Conservation (phyloP, 2,113 vertebrate genomes). For the Apaloderma vittatum region DNA sequence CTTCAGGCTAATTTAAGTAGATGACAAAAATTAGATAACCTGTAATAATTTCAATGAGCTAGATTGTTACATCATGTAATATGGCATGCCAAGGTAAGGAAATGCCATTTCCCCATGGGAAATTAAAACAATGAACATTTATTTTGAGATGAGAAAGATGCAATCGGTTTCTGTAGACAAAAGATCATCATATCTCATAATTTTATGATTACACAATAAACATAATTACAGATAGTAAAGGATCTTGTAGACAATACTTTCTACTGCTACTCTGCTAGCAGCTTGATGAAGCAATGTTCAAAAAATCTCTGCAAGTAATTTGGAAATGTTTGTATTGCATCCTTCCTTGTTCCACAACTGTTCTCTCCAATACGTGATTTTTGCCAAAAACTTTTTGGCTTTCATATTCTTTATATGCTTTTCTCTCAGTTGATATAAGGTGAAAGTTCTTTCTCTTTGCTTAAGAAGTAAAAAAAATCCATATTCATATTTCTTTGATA, state of each 20-base stretch:
- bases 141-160: constrained; percentile 59
- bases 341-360: neutral
- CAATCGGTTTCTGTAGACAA: constrained; percentile 30
- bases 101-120: constrained; percentile 34
- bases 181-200: neutral
- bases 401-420: neutral
- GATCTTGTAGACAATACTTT: neutral
- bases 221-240: neutral
- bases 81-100: constrained; percentile 20
- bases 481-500: neutral
- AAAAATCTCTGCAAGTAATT: neutral
- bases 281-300: neutral
- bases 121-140: constrained; percentile 49
- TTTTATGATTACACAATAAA: constrained; percentile 32
- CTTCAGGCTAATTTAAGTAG: neutral
- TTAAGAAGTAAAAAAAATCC: neutral
- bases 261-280: neutral
- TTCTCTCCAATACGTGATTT: neutral
- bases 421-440: neutral
- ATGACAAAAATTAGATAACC: neutral
- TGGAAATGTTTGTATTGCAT: constrained; percentile 1
- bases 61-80: neutral
- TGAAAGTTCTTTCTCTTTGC: neutral
- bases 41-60: neutral
- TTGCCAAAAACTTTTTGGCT: neutral